Conservation (phyloP, 2,888 invertebrate species). For the Leptinotarsa rubiginosa region DNA sequence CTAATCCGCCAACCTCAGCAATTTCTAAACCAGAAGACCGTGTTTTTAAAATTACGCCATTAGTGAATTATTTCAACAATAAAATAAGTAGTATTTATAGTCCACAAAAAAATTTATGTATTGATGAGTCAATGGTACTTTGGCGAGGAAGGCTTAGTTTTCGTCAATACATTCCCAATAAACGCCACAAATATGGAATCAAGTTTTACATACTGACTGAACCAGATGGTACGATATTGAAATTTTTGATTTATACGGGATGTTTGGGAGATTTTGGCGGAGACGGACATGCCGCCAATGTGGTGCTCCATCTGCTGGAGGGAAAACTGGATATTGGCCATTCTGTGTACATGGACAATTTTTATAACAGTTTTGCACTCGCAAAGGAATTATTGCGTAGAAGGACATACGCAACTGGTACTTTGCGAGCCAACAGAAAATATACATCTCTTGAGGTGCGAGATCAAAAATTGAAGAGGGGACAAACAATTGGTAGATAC, state of each 20-base stretch:
- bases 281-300: conserved; percentile 46
- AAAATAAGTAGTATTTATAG: conserved; percentile 43
- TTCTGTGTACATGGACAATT: conserved; percentile 50
- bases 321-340: conserved; percentile 44
- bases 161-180: conserved; percentile 12
- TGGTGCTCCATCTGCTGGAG: conserved; percentile 46
- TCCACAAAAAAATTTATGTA: conserved; percentile 41
- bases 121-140: conserved; percentile 40
- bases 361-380: conserved; percentile 48
- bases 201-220: conserved; percentile 24
- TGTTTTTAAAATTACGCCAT: conserved; percentile 54
- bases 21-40: conserved; percentile 10
- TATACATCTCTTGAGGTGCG: conserved; percentile 18
- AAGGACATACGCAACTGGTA: conserved; percentile 25
- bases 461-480: conserved; percentile 31
- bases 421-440: conserved; percentile 25
- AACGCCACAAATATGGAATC: conserved; percentile 13
- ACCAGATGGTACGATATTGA: conserved; percentile 45
- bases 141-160: no score
- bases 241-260: conserved; percentile 56
- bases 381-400: conserved; percentile 29
- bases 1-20: conserved; percentile 5
- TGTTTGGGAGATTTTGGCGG: conserved; percentile 51
- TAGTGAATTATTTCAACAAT: conserved; percentile 57
- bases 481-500: conserved; percentile 18